Evolutionary conservation across 2,113 vertebrate species (phyloP).

Genomic region (Microcebus ravelobensis): DNA sequence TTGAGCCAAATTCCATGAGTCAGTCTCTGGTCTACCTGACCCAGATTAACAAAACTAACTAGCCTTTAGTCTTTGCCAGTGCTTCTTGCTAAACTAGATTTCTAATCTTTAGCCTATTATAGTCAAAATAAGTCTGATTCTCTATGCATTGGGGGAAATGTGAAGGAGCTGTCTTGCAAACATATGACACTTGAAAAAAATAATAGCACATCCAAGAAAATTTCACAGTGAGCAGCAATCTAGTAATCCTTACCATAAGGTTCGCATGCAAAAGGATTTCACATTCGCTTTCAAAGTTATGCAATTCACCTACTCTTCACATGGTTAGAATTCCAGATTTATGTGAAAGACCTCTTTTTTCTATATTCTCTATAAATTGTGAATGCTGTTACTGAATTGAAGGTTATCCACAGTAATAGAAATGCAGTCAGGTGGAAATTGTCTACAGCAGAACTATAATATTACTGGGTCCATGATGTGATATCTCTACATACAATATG

Average conservation of each 20-base stretch:
- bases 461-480: background rate
- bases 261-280: slow-evolving; percentile 38
- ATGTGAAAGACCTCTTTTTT: slow-evolving; percentile 39
- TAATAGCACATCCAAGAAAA: background rate
- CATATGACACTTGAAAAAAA: slow-evolving; percentile 36
- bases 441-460: slow-evolving; percentile 47
- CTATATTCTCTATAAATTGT: slow-evolving; percentile 51
- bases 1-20: background rate
- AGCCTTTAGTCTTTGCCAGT: background rate
- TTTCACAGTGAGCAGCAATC: background rate
- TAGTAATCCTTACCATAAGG: slow-evolving; percentile 15
- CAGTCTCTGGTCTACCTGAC: background rate
- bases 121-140: background rate
- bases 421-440: slow-evolving; percentile 67
- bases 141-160: background rate
- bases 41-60: background rate
- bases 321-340: slow-evolving; percentile 37
- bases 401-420: slow-evolving; percentile 68
- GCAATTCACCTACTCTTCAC: slow-evolving; percentile 7
- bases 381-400: slow-evolving; percentile 52
- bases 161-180: background rate
- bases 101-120: slow-evolving; percentile 10
- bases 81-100: background rate
- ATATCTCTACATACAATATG: slow-evolving; percentile 46
- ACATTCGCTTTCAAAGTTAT: slow-evolving; percentile 6